Conservation (phyloP, 1,140 invertebrate species). For the Dreissena rostriformis region DNA sequence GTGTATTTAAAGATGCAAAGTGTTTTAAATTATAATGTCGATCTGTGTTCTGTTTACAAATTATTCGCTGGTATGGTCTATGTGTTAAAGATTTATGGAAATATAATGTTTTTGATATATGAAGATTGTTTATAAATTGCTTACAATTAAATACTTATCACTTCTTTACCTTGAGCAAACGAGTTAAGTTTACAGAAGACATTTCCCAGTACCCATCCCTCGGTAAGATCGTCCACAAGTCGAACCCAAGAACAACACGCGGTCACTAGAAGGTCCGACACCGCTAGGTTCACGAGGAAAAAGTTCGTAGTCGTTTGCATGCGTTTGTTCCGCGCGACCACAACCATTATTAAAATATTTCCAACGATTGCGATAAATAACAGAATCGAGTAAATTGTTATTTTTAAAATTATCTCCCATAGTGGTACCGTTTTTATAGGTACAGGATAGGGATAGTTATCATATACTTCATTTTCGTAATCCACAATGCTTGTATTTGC, state of each 20-base stretch:
- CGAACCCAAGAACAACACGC: constrained; percentile 87
- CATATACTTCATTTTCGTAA: too few relatives aligned
- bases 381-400: constrained; percentile 21
- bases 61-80: too few relatives aligned
- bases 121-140: too few relatives aligned
- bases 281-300: constrained; percentile 95
- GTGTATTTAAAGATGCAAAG: too few relatives aligned
- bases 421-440: constrained; percentile 14
- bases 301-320: constrained; percentile 96
- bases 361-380: constrained; percentile 90
- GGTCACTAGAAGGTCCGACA: constrained; percentile 95
- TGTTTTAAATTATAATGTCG: too few relatives aligned
- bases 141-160: too few relatives aligned
- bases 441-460: background rate
- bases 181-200: constrained; percentile 83
- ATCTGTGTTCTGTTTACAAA: too few relatives aligned
- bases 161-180: constrained; percentile 74
- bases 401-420: constrained; percentile 47
- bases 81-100: too few relatives aligned
- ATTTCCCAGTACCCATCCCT: constrained; percentile 79
- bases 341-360: constrained; percentile 92
- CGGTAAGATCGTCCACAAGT: constrained; percentile 76
- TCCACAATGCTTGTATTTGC: too few relatives aligned
- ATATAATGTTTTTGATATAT: too few relatives aligned
- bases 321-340: constrained; percentile 90